Conservation (phyloP, 2,888 invertebrate species). For the Agrotis ipsilon region DNA sequence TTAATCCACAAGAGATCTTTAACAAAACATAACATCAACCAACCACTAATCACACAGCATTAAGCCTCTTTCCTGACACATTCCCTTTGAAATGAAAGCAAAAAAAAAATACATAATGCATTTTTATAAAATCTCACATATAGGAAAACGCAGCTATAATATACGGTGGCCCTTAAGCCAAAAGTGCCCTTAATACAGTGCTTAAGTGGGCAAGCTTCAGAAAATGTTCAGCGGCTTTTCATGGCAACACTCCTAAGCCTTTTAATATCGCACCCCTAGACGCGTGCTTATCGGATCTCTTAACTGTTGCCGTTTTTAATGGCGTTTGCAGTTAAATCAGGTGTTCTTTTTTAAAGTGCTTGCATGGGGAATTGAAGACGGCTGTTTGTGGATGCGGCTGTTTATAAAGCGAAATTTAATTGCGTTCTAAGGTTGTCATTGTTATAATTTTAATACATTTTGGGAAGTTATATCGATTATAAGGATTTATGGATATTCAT, state of each 20-base stretch:
- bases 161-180: conserved; percentile 85
- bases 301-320: conserved; percentile 83
- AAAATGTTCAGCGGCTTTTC: conserved; percentile 88
- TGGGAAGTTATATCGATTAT: too few species aligned
- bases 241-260: conserved; percentile 89
- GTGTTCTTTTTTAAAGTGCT: conserved; percentile 54
- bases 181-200: conserved; percentile 90
- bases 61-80: not conserved
- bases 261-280: conserved; percentile 88
- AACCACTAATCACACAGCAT: not conserved
- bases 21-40: not conserved
- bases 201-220: conserved; percentile 89
- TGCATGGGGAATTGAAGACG: not conserved
- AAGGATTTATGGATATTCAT: too few species aligned
- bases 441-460: too few species aligned
- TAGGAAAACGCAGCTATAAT: conserved; percentile 83
- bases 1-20: not conserved
- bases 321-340: conserved; percentile 74
- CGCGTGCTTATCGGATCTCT: conserved; percentile 78
- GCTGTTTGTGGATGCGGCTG: conserved; percentile 9
- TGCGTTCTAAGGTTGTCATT: too few species aligned
- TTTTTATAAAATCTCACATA: conserved; percentile 71
- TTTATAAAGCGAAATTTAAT: not conserved
- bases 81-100: conserved; percentile 16
- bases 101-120: conserved; percentile 27